Evolutionary conservation across 2,797 vertebrate genomes (phyloP).

Genomic region (Amblyraja radiata): DNA sequence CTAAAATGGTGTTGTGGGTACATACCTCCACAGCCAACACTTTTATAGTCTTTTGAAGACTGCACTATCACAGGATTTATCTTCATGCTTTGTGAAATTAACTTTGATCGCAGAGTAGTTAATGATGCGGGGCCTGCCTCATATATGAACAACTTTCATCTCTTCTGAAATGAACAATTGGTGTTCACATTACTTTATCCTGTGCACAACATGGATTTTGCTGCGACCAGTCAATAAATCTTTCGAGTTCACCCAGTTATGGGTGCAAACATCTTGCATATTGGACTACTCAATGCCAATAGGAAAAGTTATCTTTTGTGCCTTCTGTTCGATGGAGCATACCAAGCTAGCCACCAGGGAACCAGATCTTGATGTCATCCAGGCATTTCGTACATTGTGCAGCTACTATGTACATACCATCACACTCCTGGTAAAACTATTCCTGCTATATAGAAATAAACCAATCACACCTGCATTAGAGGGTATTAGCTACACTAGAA

Average conservation of each 20-base stretch:
- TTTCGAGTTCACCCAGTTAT: not conserved
- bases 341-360: not conserved
- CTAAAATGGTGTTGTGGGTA: too few species aligned
- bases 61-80: too few species aligned
- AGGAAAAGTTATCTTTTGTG: not conserved
- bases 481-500: not conserved
- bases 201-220: not conserved
- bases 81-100: not conserved
- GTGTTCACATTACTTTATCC: not conserved
- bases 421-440: not conserved
- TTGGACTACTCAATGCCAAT: not conserved
- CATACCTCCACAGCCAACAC: too few species aligned
- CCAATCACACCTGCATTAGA: not conserved
- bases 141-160: not conserved
- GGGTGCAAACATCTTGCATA: not conserved
- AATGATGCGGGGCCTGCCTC: not conserved
- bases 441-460: not conserved
- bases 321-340: not conserved
- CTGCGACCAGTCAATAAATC: not conserved
- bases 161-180: not conserved
- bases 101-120: not conserved
- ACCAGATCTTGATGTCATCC: not conserved
- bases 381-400: not conserved
- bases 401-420: not conserved
- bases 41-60: too few species aligned